phyloP scores from a whole-genome alignment of 1,140 invertebrate genomes.

The Charaxes varanes region DNA sequence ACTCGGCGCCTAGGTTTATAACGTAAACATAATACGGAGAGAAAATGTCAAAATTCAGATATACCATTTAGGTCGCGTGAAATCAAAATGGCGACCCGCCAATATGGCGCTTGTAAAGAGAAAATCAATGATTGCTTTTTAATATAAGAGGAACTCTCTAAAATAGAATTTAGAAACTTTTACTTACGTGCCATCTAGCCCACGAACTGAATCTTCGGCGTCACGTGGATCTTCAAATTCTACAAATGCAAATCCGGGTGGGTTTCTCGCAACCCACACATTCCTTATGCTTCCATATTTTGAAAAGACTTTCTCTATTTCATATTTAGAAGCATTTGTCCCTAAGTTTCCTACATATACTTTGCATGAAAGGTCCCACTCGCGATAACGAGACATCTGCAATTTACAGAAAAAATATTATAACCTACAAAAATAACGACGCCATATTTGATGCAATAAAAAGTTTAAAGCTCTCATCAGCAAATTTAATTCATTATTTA shows the following conservation, averaged over 20 bases:
- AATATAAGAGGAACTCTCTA: too few relatives aligned
- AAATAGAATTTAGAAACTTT: constrained; percentile 3
- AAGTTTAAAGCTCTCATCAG: too few relatives aligned
- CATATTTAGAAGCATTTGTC: constrained; percentile 92
- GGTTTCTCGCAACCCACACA: constrained; percentile 97
- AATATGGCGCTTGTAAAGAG: constrained; percentile 14
- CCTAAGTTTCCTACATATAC: constrained; percentile 99
- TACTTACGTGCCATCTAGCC: constrained; percentile 93
- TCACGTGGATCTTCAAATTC: constrained; percentile 98
- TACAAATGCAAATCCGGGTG: constrained; percentile 97
- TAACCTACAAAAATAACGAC: constrained; percentile 13
- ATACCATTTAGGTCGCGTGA: constrained; percentile 13
- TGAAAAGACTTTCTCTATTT: constrained; percentile 93
- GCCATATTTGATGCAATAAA: constrained; percentile 31
- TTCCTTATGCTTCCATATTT: constrained; percentile 96
- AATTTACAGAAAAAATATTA: constrained; percentile 22
- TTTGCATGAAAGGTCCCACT: constrained; percentile 96
- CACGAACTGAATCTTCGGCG: constrained; percentile 97
- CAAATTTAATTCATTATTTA: too few relatives aligned
- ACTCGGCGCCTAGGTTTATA: too few relatives aligned
- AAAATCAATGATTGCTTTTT: constrained; percentile 6
- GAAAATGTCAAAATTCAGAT: too few relatives aligned
- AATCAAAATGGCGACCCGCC: constrained; percentile 33
- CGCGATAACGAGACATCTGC: constrained; percentile 81
- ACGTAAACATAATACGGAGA: too few relatives aligned